Base-by-base conservation (phyloP, 2,888 invertebrate genomes). In the Tiliacea citrago region DNA sequence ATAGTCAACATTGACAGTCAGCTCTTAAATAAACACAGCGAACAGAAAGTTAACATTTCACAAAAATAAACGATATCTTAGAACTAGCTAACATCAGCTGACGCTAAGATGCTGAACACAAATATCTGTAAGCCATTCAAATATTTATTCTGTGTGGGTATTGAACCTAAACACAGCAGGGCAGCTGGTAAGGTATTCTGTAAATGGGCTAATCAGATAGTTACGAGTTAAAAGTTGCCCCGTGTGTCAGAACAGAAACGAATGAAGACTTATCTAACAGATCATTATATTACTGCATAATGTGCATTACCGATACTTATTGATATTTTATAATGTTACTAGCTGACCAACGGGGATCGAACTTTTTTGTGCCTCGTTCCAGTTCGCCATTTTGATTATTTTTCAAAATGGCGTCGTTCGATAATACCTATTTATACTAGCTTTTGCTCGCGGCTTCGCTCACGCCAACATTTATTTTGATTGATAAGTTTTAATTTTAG, bases 1-100 rank as follows among this genome's bases (percentile, higher is more conserved):
- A n/a, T 66, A 55, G 53, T 71, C 70, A 71, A 71, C n/a, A 71
- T 71, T 73, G 73, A 58, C 57, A 57, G 71, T 53, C 42, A 70
- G 53, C n/a, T 70, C 45, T 71, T 55, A 45, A 55, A 71, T 71
- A 74, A 61, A 73, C 58, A 73, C 18, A 35, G 58, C n/a, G 47
- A 70, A 49, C 42, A 57, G 53, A 53, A 67, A 71, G 61, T 24
- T 51, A 29, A 62, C 13, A 62, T 73, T 42, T 29, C 42, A 58
- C 47, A 58, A 16, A 58, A 73, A 49, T 72, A n/a, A 49, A 49
- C 21, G 8, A 47, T 55, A 47, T n/a, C n/a, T n/a, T 47, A 24
- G 16, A 29, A 35, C 47, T 42, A 55, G 47, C 24, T 18, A 16
- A 29, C 53, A 61, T 53, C 39, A 39, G 53, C 16, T 62, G 51